Base-by-base conservation (phyloP, 2,888 invertebrate genomes). In the Rhopalosiphum nymphaeae region DNA sequence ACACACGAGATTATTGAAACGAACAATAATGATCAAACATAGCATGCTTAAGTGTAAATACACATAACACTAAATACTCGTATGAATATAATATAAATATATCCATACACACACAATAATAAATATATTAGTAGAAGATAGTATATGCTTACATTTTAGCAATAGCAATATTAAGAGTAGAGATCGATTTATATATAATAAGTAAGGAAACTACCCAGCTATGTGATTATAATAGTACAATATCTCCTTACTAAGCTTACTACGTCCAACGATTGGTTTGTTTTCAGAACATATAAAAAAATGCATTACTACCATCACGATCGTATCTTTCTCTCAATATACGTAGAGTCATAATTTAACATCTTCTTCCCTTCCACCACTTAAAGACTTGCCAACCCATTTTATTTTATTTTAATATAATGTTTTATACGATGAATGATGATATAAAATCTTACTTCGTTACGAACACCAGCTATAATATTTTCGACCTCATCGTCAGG, bases 401-500 rank as follows among this genome's bases (percentile, higher is more conserved):
- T n/a, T 16, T 67, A 67, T 61, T n/a, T n/a, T 67, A 67, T n/a
- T 67, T 16, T 5, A 36, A 7, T 9, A 78, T 21, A 36, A 21
- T 7, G 44, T 44, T 85, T 44, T 85, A 44, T 44, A 53, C 21
- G 49, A 13, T 46, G 7, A 46, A 44, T 0, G 29, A 87, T 46
- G 16, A 29, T 21, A 1, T 89, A 56, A 53, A 44, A 56, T 56
- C 56, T 96, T 95, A 97, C 98, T 96, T 98, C 98, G 96, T 98
- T 97, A 94, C 97, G 96, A 36, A 98, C 97, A 95, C 98, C 98
- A 94, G 97, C 97, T 95, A 99, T 98, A 94, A 99, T 98, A 96
- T 99, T 99, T 96, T 99, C 99, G 85, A 99, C 97, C 96, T 99
- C 99, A 96, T 99, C 99, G 96, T 99, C 99, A 36, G 99, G 98